Percentiles rank a stretch among this genome's conserved stretches.
Conservation (phyloP, 2,113 vertebrate species). For the Panthera leo region DNA sequence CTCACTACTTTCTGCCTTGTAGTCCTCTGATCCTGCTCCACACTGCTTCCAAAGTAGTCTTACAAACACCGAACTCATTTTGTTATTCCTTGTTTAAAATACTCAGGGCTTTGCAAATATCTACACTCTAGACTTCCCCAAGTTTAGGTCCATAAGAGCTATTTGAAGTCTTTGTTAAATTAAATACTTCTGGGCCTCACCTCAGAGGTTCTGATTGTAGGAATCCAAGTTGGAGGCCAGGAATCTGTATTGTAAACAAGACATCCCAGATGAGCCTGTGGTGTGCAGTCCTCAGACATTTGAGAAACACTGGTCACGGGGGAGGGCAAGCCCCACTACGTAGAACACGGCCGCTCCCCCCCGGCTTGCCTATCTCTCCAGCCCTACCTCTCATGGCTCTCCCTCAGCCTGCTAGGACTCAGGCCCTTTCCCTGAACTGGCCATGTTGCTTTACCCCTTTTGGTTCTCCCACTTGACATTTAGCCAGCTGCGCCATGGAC, state of each 20-base stretch:
- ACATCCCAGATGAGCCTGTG: not conserved
- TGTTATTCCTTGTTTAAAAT: not conserved
- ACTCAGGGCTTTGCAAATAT: not conserved
- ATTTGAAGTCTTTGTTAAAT: not conserved
- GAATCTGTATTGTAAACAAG: conserved; percentile 33
- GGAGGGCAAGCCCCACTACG: not conserved
- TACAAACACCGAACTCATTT: not conserved
- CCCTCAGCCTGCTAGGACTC: not conserved
- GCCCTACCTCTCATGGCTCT: not conserved
- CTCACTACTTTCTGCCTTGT: not conserved
- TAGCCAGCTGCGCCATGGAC: not conserved
- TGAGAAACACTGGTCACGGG: not conserved
- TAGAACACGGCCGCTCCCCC: not conserved
- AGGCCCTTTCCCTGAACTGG: not conserved
- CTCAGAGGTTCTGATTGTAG: not conserved
- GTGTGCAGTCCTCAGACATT: not conserved
- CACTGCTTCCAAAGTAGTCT: not conserved
- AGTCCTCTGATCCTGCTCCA: not conserved
- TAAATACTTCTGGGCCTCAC: not conserved
- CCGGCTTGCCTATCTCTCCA: not conserved
- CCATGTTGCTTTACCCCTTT: not conserved
- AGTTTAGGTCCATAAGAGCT: not conserved
- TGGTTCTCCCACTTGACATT: not conserved
- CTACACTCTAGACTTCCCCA: not conserved
- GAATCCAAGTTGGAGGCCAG: not conserved